Percentiles rank a stretch among this genome's conserved stretches.
phyloP scores from a whole-genome alignment of 1,140 invertebrate species.

The Aphaenogaster floridana region DNA sequence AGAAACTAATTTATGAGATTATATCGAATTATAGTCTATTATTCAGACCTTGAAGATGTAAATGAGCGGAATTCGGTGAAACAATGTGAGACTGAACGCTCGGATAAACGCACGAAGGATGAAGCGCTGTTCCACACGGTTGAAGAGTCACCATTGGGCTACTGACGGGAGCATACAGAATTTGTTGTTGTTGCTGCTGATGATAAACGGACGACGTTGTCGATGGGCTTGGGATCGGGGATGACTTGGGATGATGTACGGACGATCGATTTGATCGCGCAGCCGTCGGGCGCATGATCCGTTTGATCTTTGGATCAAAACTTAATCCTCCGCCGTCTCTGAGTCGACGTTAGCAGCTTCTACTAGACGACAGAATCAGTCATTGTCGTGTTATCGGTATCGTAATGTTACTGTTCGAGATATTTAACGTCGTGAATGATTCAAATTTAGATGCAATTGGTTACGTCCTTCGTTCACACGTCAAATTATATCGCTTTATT shows the following conservation, averaged over 20 bases:
- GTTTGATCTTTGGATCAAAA: conserved; percentile 64
- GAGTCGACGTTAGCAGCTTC: conserved; percentile 41
- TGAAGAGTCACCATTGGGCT: conserved; percentile 79
- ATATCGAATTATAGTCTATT: conserved; percentile 18
- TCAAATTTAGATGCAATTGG: conserved; percentile 21
- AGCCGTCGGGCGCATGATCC: conserved; percentile 82
- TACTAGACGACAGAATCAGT: conserved; percentile 21
- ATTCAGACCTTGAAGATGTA: conserved; percentile 76
- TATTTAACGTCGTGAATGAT: conserved; percentile 19
- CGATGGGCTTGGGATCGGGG: conserved; percentile 70
- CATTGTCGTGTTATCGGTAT: not conserved
- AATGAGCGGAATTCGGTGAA: conserved; percentile 65
- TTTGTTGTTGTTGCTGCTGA: conserved; percentile 78
- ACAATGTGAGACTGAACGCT: conserved; percentile 72
- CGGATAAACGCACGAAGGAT: conserved; percentile 79
- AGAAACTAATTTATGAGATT: conserved; percentile 9
- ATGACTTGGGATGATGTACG: conserved; percentile 66
- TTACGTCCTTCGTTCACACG: conserved; percentile 39
- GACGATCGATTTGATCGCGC: conserved; percentile 79
- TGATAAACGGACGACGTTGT: conserved; percentile 62
- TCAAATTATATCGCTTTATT: conserved; percentile 44
- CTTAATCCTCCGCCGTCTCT: conserved; percentile 53
- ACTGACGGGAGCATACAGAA: conserved; percentile 80
- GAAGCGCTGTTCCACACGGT: conserved; percentile 74
- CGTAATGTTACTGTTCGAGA: not conserved